Evolutionary conservation across 2,888 invertebrate species (phyloP), one percentile per base, ranked within the genome.

Genomic region (Chamaedrilus cognettii): DNA sequence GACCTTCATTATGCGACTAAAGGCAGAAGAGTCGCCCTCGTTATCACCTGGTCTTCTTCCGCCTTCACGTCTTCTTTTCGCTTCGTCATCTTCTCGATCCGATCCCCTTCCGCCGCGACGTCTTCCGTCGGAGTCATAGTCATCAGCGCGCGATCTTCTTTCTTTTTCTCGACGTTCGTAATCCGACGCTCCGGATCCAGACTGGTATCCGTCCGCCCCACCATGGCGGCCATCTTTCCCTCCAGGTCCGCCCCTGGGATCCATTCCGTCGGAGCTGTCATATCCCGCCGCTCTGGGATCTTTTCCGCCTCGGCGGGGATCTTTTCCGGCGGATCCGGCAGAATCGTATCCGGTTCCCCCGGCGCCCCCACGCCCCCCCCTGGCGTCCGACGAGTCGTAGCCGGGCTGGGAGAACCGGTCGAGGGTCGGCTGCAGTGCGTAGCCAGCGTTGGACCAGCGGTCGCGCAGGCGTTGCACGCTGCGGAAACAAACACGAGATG

Each of bases 231-330:
- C 26, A 19, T 7, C 19, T 7, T 52, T 7, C 11, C 55, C 15
- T 7, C 55, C 55, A 7, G 15, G 7, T 52, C 55, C 28, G 26
- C 26, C 55, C 55, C 55, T 26, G 11, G 42, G 42, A 11, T 19
- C 19, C 42, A 11, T 42, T 19, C 55, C 55, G 55, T 52, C 55
- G 7, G 55, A 11, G 55, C 55, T 52, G 55, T 52, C 55, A n/a
- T n/a, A n/a, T n/a, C n/a, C n/a, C n/a, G n/a, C n/a, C n/a, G n/a
- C n/a, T n/a, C n/a, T n/a, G n/a, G n/a, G n/a, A n/a, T n/a, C n/a
- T n/a, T n/a, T n/a, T n/a, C n/a, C n/a, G n/a, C n/a, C n/a, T n/a
- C n/a, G n/a, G n/a, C n/a, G n/a, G n/a, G n/a, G n/a, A n/a, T n/a
- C n/a, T n/a, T n/a, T n/a, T n/a, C n/a, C n/a, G n/a, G n/a, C n/a